Conservation (phyloP, 2,888 invertebrate genomes). For the Chironomus tentans region DNA sequence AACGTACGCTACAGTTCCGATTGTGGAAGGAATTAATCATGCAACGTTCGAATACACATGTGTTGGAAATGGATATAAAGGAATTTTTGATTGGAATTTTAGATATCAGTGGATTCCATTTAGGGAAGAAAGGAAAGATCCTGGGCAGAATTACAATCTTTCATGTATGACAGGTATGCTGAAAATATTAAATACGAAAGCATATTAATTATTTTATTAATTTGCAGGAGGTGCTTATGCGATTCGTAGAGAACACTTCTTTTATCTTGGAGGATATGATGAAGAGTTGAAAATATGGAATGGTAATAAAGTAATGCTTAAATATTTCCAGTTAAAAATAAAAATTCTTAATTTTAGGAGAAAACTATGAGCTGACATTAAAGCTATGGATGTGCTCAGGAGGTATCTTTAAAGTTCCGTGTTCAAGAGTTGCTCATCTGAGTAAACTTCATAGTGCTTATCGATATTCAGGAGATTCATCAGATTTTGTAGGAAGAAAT, state of each 20-base stretch:
- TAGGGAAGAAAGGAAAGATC: constrained; percentile 8
- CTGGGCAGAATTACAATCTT: constrained; percentile 48
- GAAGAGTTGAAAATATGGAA: constrained; percentile 46
- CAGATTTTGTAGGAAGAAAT: constrained; percentile 50
- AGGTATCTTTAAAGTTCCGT: constrained; percentile 84
- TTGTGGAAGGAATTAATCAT: neutral
- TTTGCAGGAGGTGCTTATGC: constrained; percentile 29
- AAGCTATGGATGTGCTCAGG: constrained; percentile 92
- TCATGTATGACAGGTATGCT: constrained; percentile 98
- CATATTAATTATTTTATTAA: constrained; percentile 57
- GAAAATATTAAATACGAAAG: constrained; percentile 44
- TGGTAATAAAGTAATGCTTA: constrained; percentile 36
- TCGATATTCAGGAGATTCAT: constrained; percentile 56
- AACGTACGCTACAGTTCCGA: constrained; percentile 22
- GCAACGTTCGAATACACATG: neutral
- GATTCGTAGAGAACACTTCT: constrained; percentile 55
- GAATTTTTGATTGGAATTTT: constrained; percentile 11
- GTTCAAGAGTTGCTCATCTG: constrained; percentile 59
- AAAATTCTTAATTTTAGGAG: constrained; percentile 37
- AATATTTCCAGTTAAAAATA: neutral
- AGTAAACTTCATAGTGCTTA: constrained; percentile 60
- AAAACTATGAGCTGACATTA: constrained; percentile 95
- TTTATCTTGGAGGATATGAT: constrained; percentile 93
- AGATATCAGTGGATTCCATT: neutral
- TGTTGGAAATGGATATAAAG: neutral